A percentile compares a stretch with the other conserved stretches of the same genome.
Conservation (phyloP, 2,888 invertebrate genomes). For the Chrysolina americana region DNA sequence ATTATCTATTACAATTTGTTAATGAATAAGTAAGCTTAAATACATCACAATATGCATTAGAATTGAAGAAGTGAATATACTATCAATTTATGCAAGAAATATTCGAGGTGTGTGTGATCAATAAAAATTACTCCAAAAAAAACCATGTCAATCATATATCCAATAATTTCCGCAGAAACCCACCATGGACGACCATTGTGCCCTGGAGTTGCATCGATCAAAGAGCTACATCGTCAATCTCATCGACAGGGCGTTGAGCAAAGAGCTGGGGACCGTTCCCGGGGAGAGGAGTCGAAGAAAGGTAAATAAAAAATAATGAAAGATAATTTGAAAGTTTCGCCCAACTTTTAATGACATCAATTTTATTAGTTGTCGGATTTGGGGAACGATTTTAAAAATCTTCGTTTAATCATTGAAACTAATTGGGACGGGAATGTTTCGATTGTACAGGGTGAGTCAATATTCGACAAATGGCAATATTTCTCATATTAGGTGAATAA, state of each 20-base stretch:
- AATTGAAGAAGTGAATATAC: no score
- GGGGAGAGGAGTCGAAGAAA: constrained; percentile 51
- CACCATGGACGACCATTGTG: constrained; percentile 61
- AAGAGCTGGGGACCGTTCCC: constrained; percentile 66
- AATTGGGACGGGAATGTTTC: not conserved
- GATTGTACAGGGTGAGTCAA: not conserved
- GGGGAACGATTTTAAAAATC: not conserved
- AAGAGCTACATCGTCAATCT: constrained; percentile 70
- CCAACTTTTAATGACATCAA: not conserved
- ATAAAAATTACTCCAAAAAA: no score
- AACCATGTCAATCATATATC: not conserved
- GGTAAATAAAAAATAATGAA: constrained; percentile 37
- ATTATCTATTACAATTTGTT: no score
- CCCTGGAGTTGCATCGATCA: constrained; percentile 68
- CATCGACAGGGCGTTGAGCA: constrained; percentile 69
- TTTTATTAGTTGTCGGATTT: no score
- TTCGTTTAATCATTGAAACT: not conserved
- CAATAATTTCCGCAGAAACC: constrained; percentile 28
- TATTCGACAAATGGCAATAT: no score
- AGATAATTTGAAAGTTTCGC: not conserved
- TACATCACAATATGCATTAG: no score
- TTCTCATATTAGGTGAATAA: not conserved
- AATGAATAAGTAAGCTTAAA: no score
- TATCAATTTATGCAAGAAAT: no score
- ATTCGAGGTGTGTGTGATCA: no score